A percentile compares a stretch with the other conserved stretches of the same genome.
Conservation (phyloP, 64 coral and sea anemone genomes). For the Hydrozoanthus tunicans region DNA sequence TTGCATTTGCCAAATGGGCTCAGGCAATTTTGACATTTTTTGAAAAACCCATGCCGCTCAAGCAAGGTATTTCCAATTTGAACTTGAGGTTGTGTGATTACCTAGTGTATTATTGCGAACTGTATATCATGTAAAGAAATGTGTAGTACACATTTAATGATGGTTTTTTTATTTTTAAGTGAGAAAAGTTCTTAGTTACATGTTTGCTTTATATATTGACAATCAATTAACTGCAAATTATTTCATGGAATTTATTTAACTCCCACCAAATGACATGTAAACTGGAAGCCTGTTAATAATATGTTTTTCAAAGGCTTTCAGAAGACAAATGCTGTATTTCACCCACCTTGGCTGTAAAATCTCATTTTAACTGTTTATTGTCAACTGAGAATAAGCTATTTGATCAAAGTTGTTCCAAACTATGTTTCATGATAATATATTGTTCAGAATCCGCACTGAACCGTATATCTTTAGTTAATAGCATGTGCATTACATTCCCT, state of each 20-base stretch:
- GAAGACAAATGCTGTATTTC: constrained; percentile 1
- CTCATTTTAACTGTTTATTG: neutral
- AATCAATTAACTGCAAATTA: neutral
- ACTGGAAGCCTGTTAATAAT: neutral
- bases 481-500: neutral
- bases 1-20: too few species aligned
- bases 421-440: neutral
- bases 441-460: neutral
- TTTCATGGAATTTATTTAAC: constrained; percentile 4
- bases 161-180: neutral
- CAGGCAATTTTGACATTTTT: too few species aligned
- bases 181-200: constrained; percentile 5
- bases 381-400: neutral
- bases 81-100: too few species aligned
- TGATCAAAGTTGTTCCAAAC: constrained; percentile 9
- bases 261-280: neutral
- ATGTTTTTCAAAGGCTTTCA: neutral
- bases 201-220: constrained; percentile 1
- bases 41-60: too few species aligned
- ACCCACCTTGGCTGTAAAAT: constrained; percentile 1
- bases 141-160: neutral
- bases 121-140: neutral
- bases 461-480: neutral
- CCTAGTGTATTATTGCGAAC: too few species aligned
- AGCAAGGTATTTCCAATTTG: too few species aligned